phyloP scores from a whole-genome alignment of 1,140 invertebrate species.

The Gryon sp. region DNA sequence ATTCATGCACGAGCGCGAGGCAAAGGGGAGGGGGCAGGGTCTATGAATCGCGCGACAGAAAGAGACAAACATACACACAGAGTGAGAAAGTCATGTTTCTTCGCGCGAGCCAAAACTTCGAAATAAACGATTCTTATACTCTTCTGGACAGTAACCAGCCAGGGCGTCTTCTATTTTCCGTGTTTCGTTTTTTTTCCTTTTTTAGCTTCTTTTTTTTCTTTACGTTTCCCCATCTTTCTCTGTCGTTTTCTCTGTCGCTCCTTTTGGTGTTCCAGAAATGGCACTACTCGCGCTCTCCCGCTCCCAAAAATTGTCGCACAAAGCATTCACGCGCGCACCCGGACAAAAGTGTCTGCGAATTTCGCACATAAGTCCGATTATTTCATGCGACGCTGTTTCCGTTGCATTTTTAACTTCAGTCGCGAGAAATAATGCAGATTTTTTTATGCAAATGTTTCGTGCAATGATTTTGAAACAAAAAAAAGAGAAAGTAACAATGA shows the following conservation, averaged over 20 bases:
- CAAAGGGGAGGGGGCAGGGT: no score
- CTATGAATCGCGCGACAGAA: conserved; percentile 44
- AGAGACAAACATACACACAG: no score
- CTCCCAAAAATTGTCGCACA: conserved; percentile 18
- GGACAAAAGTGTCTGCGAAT: conserved; percentile 3
- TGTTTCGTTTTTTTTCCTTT: conserved; percentile 36
- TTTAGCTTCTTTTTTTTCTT: conserved; percentile 39
- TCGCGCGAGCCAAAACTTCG: conserved; percentile 44
- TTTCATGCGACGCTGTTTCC: neutral
- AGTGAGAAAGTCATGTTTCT: no score
- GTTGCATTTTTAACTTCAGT: no score
- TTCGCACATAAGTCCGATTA: neutral
- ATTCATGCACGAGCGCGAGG: conserved; percentile 58
- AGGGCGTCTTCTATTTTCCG: no score
- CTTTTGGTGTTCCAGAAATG: conserved; percentile 22
- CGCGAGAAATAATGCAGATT: no score
- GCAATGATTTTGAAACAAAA: neutral
- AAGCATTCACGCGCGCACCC: neutral
- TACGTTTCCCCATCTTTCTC: no score
- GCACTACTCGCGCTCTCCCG: conserved; percentile 5
- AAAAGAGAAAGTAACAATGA: neutral
- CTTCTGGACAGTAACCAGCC: no score
- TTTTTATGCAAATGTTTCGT: no score
- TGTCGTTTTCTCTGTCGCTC: no score
- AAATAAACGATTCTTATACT: no score